These are phyloP conservation scores for Cremastinae sp. DNA, from an alignment of 2,888 invertebrate genomes.

Conservation along the genomic window DNA sequence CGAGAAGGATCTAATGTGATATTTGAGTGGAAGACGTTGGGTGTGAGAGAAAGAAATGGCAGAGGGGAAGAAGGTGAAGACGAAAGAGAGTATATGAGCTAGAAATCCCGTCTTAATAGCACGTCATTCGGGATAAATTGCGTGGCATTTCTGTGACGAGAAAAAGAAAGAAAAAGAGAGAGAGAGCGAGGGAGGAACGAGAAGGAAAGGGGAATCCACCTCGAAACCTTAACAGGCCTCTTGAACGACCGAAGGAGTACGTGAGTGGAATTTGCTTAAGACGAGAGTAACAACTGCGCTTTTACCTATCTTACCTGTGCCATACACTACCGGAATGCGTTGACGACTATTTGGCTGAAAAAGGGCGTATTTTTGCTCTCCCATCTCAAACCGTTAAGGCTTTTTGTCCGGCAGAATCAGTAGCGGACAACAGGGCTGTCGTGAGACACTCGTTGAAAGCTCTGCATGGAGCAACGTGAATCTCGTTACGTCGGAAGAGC, in stretches of 20 bases:
- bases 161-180: conserved; percentile 43
- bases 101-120: conserved; percentile 70
- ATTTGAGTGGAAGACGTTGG: conserved; percentile 31
- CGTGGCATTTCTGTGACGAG: conserved; percentile 64
- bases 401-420: neutral
- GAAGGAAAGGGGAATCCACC: conserved; percentile 32
- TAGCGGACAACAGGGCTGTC: neutral
- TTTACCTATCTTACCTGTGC: conserved; percentile 51
- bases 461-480: conserved; percentile 20
- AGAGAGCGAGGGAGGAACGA: conserved; percentile 47
- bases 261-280: conserved; percentile 72
- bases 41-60: neutral
- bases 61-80: neutral
- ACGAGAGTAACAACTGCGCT: conserved; percentile 42
- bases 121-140: conserved; percentile 72
- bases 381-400: neutral
- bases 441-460: conserved; percentile 37
- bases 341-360: neutral
- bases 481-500: conserved; percentile 43
- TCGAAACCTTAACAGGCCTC: conserved; percentile 39
- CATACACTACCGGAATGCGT: conserved; percentile 10
- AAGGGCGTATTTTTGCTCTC: neutral
- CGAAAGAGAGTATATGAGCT: conserved; percentile 62
- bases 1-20: conserved; percentile 14
- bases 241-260: conserved; percentile 67